Percentiles rank a stretch among this genome's conserved stretches.
Conservation (phyloP, 2,888 invertebrate species). For the Leptopilina drosophilae region DNA sequence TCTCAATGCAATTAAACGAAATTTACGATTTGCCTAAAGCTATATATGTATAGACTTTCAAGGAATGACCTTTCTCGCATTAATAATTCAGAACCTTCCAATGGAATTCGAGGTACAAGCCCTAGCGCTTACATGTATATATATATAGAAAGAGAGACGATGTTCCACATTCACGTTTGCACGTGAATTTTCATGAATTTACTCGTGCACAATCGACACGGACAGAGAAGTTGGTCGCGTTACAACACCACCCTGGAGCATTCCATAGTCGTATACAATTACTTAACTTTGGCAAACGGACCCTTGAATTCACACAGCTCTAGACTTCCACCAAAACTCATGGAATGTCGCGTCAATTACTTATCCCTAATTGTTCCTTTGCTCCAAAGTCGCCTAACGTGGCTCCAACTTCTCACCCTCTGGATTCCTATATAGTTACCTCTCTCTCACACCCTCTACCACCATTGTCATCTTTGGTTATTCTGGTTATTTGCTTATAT, state of each 20-base stretch:
- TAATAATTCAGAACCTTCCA: conserved; percentile 62
- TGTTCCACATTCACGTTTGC: conserved; percentile 47
- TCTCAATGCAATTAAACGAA: conserved; percentile 32
- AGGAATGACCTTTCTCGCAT: conserved; percentile 39
- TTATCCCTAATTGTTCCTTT: conserved; percentile 67
- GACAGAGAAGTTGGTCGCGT: conserved; percentile 46
- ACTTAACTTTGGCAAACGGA: conserved; percentile 62
- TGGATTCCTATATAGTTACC: too few relatives aligned
- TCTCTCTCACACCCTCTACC: background rate
- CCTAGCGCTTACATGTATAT: conserved; percentile 38
- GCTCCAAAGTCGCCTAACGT: conserved; percentile 52
- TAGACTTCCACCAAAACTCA: conserved; percentile 43
- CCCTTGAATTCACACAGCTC: conserved; percentile 45
- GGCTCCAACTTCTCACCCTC: conserved; percentile 57
- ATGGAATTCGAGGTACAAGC: conserved; percentile 60
- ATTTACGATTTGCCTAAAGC: conserved; percentile 31
- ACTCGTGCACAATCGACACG: conserved; percentile 27
- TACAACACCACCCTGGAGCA: conserved; percentile 51
- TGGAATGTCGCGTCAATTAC: conserved; percentile 67
- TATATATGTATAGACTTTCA: conserved; percentile 9
- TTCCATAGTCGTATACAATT: conserved; percentile 65
- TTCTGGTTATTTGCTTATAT: conserved; percentile 9
- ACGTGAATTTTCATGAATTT: conserved; percentile 47
- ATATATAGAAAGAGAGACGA: background rate
- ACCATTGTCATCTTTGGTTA: conserved; percentile 8